A percentile compares a stretch with the other conserved stretches of the same genome.
Evolutionary conservation across 2,797 vertebrate species (phyloP).

Genomic region (Denticeps clupeoides): DNA sequence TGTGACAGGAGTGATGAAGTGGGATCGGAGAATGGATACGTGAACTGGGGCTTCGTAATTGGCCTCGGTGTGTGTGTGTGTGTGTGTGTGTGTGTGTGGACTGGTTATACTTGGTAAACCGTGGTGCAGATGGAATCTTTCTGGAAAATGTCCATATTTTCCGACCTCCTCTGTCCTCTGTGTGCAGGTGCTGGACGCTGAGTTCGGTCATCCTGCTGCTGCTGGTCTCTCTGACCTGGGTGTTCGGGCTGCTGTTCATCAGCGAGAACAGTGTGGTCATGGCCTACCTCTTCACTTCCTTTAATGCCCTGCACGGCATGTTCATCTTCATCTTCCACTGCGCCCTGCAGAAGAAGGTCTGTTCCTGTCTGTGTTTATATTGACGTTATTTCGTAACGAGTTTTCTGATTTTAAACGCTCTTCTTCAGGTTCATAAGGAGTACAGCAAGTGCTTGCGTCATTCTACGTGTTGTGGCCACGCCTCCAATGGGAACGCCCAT

Average conservation of each 20-base stretch:
- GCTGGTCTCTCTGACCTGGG: conserved; percentile 82
- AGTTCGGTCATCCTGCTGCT: conserved; percentile 80
- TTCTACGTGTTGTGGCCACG: conserved; percentile 75
- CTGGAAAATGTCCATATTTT: background rate
- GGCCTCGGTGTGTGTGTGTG: too few species aligned
- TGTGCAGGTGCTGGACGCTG: conserved; percentile 75
- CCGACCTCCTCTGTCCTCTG: background rate
- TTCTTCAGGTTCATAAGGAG: conserved; percentile 76
- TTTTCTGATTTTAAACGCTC: background rate
- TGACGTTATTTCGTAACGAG: background rate
- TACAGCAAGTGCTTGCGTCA: conserved; percentile 81
- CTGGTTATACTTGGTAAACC: too few species aligned
- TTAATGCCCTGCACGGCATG: conserved; percentile 81
- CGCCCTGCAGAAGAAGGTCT: conserved; percentile 80
- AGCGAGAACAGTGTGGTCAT: conserved; percentile 77
- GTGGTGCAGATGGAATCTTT: too few species aligned
- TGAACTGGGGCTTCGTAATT: too few species aligned
- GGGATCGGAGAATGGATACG: too few species aligned
- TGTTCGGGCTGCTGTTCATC: conserved; percentile 80
- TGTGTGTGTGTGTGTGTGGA: too few species aligned
- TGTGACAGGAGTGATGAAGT: too few species aligned
- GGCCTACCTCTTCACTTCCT: conserved; percentile 87
- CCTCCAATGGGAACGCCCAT: conserved; percentile 57
- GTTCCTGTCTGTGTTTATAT: conserved; percentile 3
- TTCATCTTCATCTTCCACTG: conserved; percentile 86